Conservation (phyloP, 2,113 vertebrate genomes). For the Mionectes macconnelli region DNA sequence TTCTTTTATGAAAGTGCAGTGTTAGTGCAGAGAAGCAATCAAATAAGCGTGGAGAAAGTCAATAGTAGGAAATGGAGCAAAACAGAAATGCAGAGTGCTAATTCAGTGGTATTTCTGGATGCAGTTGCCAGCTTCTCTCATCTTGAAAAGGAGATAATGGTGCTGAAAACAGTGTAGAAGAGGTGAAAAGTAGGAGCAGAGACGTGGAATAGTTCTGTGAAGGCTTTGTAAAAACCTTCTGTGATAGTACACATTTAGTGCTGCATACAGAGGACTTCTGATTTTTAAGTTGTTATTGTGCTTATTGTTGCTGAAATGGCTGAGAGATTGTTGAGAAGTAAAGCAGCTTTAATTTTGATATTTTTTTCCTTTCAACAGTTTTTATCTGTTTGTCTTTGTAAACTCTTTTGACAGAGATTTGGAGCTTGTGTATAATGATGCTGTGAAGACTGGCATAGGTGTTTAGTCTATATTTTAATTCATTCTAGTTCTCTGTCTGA, state of each 20-base stretch:
- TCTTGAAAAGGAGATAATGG: not conserved
- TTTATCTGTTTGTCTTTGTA: not conserved
- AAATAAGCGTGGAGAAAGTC: not conserved
- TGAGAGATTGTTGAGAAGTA: not conserved
- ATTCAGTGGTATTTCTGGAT: not conserved
- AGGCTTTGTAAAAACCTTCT: not conserved
- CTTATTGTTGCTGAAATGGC: not conserved
- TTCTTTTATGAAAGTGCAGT: not conserved
- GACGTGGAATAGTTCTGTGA: not conserved
- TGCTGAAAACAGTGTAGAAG: not conserved
- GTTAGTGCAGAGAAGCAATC: not conserved
- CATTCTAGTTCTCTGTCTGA: not conserved
- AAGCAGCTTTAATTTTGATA: not conserved
- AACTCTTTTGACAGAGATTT: not conserved
- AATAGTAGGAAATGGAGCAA: not conserved
- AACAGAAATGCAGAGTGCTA: not conserved
- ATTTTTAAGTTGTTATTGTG: not conserved
- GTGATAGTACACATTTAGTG: not conserved
- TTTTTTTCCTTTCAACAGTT: not conserved
- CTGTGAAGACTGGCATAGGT: not conserved
- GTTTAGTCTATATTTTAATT: not conserved
- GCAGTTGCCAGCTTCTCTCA: not conserved
- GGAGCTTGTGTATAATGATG: not conserved
- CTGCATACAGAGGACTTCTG: not conserved
- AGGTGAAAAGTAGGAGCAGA: not conserved